Percentiles rank a stretch among this genome's conserved stretches.
Evolutionary conservation across 2,113 vertebrate species (phyloP).

Genomic region (Montifringilla adamsi): DNA sequence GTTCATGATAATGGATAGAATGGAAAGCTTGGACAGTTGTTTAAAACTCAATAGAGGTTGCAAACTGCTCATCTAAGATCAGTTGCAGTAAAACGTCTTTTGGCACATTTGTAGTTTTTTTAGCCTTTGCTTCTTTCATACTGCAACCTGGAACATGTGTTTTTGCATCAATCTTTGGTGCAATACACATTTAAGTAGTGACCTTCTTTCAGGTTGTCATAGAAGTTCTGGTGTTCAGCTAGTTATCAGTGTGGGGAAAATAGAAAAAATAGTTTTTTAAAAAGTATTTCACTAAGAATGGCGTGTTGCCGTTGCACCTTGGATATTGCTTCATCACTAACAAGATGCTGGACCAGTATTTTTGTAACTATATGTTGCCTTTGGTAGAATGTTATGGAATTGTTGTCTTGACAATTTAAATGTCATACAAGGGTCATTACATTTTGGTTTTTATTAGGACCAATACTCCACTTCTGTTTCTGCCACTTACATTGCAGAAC

Average conservation of each 20-base stretch:
- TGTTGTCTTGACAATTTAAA: constrained; percentile 52
- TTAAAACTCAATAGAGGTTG: constrained; percentile 1
- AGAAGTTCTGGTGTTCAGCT: constrained; percentile 15
- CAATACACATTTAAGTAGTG: neutral
- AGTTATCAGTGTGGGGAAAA: neutral
- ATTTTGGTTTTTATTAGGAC: constrained; percentile 36
- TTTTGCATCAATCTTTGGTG: constrained; percentile 30
- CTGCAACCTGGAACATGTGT: constrained; percentile 27
- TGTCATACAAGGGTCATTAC: constrained; percentile 33
- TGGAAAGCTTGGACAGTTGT: neutral
- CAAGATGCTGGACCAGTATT: constrained; percentile 60
- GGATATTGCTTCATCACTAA: constrained; percentile 66
- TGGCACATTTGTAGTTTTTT: neutral
- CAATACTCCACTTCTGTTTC: constrained; percentile 46
- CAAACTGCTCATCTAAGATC: constrained; percentile 1
- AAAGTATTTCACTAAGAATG: constrained; percentile 50
- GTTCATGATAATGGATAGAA: neutral
- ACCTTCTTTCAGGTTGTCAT: constrained; percentile 30
- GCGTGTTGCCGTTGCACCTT: constrained; percentile 57
- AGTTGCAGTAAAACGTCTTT: neutral
- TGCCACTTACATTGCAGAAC: constrained; percentile 42
- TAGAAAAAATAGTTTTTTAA: constrained; percentile 62
- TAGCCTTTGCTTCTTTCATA: constrained; percentile 27
- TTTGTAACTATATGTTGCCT: constrained; percentile 34
- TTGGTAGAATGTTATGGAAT: constrained; percentile 47